Conservation (phyloP, 2,113 vertebrate species). For the Recurvirostra avosetta region DNA sequence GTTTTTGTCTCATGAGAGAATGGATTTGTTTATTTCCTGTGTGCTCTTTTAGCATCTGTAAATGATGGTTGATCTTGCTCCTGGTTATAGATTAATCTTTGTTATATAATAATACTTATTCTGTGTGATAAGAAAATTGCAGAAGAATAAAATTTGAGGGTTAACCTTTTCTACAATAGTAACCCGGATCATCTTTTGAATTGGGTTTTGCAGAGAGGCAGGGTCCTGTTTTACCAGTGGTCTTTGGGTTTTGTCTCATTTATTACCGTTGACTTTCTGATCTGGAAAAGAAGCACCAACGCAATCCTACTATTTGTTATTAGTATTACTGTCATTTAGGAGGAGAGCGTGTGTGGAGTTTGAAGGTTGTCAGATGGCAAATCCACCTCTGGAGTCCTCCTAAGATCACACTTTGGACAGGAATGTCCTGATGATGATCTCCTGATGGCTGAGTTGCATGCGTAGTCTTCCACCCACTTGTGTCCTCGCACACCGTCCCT, state of each 20-base stretch:
- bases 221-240: not conserved
- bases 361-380: not conserved
- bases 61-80: not conserved
- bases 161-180: not conserved
- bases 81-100: not conserved
- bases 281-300: not conserved
- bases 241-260: not conserved
- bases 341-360: not conserved
- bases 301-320: not conserved
- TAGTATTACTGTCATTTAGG: not conserved
- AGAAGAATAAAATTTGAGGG: not conserved
- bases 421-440: not conserved
- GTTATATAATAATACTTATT: not conserved
- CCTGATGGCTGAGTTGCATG: not conserved
- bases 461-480: rapidly evolving
- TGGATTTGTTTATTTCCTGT: not conserved
- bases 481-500: rapidly evolving
- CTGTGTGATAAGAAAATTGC: not conserved
- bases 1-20: not conserved
- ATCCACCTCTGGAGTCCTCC: not conserved
- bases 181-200: not conserved
- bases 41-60: not conserved
- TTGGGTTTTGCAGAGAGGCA: not conserved
- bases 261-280: not conserved
- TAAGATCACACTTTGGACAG: not conserved